A percentile compares a stretch with the other conserved stretches of the same genome.
phyloP scores from a whole-genome alignment of 1,140 invertebrate genomes.

The Ostrea denselamellosa region DNA sequence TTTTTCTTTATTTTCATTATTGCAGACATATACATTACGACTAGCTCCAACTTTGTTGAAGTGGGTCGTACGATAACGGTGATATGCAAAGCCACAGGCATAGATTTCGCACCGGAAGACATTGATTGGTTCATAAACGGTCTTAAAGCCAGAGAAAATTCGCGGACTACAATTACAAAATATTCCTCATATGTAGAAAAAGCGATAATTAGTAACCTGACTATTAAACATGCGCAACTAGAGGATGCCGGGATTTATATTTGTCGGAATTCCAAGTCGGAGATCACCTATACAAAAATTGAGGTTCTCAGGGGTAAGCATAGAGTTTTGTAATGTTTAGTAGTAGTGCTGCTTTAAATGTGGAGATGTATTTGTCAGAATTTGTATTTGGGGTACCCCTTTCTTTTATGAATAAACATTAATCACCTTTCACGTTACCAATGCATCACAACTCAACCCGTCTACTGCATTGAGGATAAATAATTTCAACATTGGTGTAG shows the following conservation, averaged over 20 bases:
- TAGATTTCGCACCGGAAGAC: constrained; percentile 42
- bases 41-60: constrained; percentile 44
- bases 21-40: constrained; percentile 43
- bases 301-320: constrained; percentile 66
- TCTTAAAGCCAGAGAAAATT: constrained; percentile 56
- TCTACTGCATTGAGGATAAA: no score
- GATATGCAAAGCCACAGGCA: constrained; percentile 45
- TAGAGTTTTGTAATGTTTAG: neutral
- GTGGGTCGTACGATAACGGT: constrained; percentile 45
- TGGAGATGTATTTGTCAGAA: neutral
- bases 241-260: constrained; percentile 64
- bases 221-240: constrained; percentile 60
- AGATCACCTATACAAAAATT: constrained; percentile 63
- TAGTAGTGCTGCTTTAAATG: neutral
- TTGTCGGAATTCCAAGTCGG: constrained; percentile 61
- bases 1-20: constrained; percentile 36
- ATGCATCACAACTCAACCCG: no score
- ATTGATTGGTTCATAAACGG: constrained; percentile 50
- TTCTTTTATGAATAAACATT: neutral
- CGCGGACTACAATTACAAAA: constrained; percentile 59
- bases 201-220: constrained; percentile 62
- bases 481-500: no score
- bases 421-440: no score
- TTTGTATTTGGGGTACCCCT: neutral
- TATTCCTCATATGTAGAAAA: constrained; percentile 57